Evolutionary conservation across 2,797 vertebrate species (phyloP), one percentile per base, ranked within the genome.

Genomic region (Mus minutoides): DNA sequence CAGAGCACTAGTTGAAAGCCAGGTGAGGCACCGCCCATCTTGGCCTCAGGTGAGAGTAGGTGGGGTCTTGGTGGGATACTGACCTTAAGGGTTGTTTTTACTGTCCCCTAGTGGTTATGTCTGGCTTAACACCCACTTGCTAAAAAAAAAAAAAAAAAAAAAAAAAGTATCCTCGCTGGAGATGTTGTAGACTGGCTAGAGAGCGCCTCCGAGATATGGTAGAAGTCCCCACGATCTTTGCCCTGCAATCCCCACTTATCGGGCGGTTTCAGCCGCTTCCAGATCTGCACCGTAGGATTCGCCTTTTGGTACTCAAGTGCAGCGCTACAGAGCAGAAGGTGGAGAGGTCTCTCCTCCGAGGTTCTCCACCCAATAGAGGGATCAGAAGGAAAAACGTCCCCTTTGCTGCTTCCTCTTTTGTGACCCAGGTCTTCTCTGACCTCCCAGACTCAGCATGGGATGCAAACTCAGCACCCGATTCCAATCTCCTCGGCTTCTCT

Each of bases 71-170:
- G 49, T 46, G 22, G 52, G 83, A 79, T 75, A 2, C 16, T 1
- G 93, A 56, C 93, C 92, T 52, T 19, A 52, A 24, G 56, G 95
- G 92, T 79, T 62, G 94, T 86, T 94, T 62, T 84, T 86, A 58
- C 83, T 88, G 92, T 95, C 97, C 96, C 96, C 97, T 97, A 76
- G 97, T 95, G 97, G 96, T 82, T 54, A 37, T 43, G 92, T 40
- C 14, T 82, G 92, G 91, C 49, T n/a, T 91, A 88, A 95, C 97
- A 87, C 26, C 29, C 54, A 34, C 91, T 58, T 54, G 94, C 84
- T 62, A 29, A 1, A 64, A 78, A 86, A 69, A 49, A 77, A 83
- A 71, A 52, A 8, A 69, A 34, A 17, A 16, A 17, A 19, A 78
- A 87, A 56, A 29, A 26, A 71, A 17, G 16, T 5, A 0, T 5